Conservation (phyloP, 2,113 vertebrate genomes). For the Cavia aperea region DNA sequence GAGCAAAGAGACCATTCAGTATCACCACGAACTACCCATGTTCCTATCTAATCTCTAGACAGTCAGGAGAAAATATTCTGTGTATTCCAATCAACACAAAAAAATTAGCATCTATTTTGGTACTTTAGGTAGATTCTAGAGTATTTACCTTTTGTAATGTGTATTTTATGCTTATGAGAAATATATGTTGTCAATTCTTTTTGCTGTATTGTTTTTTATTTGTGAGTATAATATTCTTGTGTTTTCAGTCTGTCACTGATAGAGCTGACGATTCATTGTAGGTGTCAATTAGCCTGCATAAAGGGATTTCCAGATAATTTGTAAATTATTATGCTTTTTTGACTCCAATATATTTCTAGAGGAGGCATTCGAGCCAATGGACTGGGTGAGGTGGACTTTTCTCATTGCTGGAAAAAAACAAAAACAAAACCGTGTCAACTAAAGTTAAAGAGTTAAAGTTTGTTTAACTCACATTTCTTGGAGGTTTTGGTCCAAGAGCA, state of each 20-base stretch:
- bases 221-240: not conserved
- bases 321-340: not conserved
- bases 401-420: too few relatives aligned
- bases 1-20: not conserved
- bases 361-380: not conserved
- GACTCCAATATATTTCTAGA: not conserved
- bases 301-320: not conserved
- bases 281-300: not conserved
- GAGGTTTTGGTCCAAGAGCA: too few relatives aligned
- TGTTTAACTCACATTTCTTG: too few relatives aligned
- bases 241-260: not conserved
- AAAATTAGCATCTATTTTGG: not conserved
- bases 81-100: not conserved
- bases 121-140: not conserved
- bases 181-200: not conserved
- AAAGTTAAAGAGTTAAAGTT: too few relatives aligned
- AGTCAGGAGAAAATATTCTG: not conserved
- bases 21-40: rapidly evolving
- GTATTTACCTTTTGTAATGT: not conserved
- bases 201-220: not conserved
- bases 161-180: not conserved
- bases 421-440: too few relatives aligned
- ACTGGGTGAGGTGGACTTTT: too few relatives aligned
- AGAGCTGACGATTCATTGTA: not conserved
- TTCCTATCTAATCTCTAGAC: not conserved